Evolutionary conservation across 2,888 invertebrate species (phyloP), one percentile per base, ranked within the genome.

Genomic region (Phengaris arion): DNA sequence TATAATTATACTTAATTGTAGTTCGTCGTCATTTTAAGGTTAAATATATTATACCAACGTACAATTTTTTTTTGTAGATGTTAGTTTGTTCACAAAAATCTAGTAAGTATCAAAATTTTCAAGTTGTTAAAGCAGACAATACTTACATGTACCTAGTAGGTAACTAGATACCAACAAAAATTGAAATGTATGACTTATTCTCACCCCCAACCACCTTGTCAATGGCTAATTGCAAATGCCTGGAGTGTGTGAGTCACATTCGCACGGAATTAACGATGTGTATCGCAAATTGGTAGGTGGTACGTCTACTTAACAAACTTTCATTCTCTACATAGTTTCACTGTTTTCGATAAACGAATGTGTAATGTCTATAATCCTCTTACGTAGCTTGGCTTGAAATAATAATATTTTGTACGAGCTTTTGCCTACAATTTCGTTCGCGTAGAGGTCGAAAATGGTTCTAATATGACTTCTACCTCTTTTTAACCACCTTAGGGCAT

Each of bases 241-340:
- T 9, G 5, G 22, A 15, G 45, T 12, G 57, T 8, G 55, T 69
- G 15, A 45, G 13, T 69, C 55, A 46, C 72, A 69, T 74, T 51
- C 79, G 79, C 79, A 81, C 83, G 83, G 85, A 84, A 81, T 83
- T 83, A 85, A 85, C 54, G 72, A 72, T 22, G 52, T 72, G 72
- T 72, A 72, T 72, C 52, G 72, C 72, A 54, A 72, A 72, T 72
- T 72, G 72, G 12, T 35, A 52, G 12, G 35, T 51, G 72, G 12
- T 13, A 52, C 52, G 13, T 51, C 6, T 54, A 54, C 54, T 72
- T 35, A 72, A 72, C 72, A 22, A 72, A 54, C 54, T 72, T 64
- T 52, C 72, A 54, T 12, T 22, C 54, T 72, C 52, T 22, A 64
- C 2, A 10, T 64, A 35, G 22, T 64, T 64, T 6, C 52, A 12